A percentile compares a stretch with the other conserved stretches of the same genome.
Evolutionary conservation across 1,140 invertebrate species (phyloP).

Genomic region (Panonychus citri): DNA sequence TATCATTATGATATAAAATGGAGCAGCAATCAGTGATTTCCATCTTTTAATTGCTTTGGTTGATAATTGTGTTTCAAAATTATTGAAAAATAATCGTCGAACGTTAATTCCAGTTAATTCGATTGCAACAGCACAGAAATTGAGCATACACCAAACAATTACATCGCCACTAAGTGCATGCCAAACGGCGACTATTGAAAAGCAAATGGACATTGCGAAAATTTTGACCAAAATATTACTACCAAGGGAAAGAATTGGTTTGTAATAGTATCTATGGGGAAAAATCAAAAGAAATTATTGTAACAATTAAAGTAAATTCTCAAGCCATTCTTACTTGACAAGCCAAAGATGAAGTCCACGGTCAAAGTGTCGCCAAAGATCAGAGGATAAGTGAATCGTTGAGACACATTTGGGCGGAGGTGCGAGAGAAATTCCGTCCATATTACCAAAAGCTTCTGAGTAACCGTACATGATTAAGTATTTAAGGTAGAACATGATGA

Average conservation of each 20-base stretch:
- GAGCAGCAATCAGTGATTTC: constrained; percentile 4
- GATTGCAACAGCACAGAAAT: constrained; percentile 10
- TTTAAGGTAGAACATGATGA: constrained; percentile 14
- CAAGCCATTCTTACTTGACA: not conserved
- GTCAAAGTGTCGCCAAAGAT: constrained; percentile 14
- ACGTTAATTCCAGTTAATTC: constrained; percentile 3
- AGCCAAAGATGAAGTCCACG: constrained; percentile 13
- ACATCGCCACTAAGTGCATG: constrained; percentile 11
- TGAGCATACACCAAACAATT: constrained; percentile 11
- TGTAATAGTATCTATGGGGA: constrained; percentile 10
- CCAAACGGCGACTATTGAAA: constrained; percentile 14
- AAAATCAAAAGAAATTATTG: not conserved
- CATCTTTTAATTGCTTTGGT: not conserved
- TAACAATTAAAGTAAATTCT: not conserved
- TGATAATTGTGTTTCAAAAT: not conserved
- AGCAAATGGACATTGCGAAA: constrained; percentile 10
- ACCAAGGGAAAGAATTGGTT: constrained; percentile 1
- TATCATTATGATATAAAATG: constrained; percentile 12
- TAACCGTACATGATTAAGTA: constrained; percentile 15
- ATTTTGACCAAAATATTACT: constrained; percentile 4
- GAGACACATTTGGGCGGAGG: constrained; percentile 14
- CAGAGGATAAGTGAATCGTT: constrained; percentile 10
- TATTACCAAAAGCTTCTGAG: constrained; percentile 2
- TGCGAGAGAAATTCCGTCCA: constrained; percentile 11
- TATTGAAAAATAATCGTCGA: not conserved